A percentile compares a stretch with the other conserved stretches of the same genome.
Evolutionary conservation across 2,888 invertebrate species (phyloP).

Genomic region (Acrobasis consociella): DNA sequence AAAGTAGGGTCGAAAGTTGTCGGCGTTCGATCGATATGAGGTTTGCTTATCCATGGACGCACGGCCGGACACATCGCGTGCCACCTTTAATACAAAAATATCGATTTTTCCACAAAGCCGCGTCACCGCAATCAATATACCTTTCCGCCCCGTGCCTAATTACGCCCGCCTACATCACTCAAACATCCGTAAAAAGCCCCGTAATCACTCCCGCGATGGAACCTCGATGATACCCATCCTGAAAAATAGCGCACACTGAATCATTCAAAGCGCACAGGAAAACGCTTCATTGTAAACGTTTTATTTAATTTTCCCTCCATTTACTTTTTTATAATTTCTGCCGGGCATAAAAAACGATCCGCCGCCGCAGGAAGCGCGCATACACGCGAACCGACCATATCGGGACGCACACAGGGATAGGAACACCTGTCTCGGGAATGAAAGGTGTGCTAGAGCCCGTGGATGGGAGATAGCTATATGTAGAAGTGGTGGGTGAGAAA

Average conservation of each 20-base stretch:
- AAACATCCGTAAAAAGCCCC: constrained; percentile 74
- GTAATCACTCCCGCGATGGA: constrained; percentile 59
- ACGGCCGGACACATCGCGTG: constrained; percentile 78
- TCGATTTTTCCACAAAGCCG: constrained; percentile 79
- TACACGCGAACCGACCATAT: constrained; percentile 58
- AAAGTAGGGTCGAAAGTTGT: constrained; percentile 73
- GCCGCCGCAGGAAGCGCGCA: constrained; percentile 79
- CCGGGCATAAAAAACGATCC: constrained; percentile 81
- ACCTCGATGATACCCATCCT: constrained; percentile 61
- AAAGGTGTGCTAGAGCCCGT: constrained; percentile 78
- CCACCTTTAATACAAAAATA: constrained; percentile 80
- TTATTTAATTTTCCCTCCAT: constrained; percentile 83
- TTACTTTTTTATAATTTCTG: constrained; percentile 82
- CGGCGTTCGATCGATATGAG: constrained; percentile 68
- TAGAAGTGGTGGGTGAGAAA: constrained; percentile 49
- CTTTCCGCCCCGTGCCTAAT: constrained; percentile 81
- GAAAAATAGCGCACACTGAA: constrained; percentile 78
- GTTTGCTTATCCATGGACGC: constrained; percentile 73
- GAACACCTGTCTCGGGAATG: constrained; percentile 82
- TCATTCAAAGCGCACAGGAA: constrained; percentile 81
- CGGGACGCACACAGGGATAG: constrained; percentile 73
- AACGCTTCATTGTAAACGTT: constrained; percentile 82
- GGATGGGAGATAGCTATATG: constrained; percentile 58
- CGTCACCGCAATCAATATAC: constrained; percentile 83
- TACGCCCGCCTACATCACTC: constrained; percentile 80